Evolutionary conservation across 2,797 vertebrate species (phyloP).

Genomic region (Melanitta fusca): DNA sequence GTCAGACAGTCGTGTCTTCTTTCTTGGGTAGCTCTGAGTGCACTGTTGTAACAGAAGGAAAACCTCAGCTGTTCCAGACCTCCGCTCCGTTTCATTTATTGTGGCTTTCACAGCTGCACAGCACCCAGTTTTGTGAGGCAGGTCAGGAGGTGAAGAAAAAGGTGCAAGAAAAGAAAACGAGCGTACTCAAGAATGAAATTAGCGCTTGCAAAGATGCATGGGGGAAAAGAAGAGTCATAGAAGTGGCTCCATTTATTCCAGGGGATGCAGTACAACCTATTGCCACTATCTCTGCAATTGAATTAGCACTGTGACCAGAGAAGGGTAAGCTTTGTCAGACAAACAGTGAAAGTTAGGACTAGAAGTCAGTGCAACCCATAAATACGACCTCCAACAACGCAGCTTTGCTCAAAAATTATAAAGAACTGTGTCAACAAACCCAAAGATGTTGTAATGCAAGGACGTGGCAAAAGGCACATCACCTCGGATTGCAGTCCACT

Average conservation of each 20-base stretch:
- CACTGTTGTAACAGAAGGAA: not conserved
- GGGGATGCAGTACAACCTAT: not conserved
- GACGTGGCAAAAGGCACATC: not conserved
- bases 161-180: not conserved
- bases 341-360: not conserved
- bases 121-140: constrained; percentile 39
- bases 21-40: constrained; percentile 16
- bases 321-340: not conserved
- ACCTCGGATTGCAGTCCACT: not conserved
- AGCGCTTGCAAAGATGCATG: not conserved
- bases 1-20: not conserved
- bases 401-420: not conserved
- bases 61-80: not conserved
- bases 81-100: not conserved
- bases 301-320: not conserved
- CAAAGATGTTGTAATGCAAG: not conserved
- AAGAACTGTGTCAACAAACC: not conserved
- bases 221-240: not conserved
- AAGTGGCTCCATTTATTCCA: not conserved
- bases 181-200: constrained; percentile 1
- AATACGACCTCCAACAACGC: accelerated
- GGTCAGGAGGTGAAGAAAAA: constrained; percentile 53
- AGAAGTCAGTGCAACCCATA: not conserved
- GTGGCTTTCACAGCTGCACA: constrained; percentile 5
- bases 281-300: not conserved